phyloP scores from a whole-genome alignment of 2,888 invertebrate species.

The Lordiphosa fenestrarum region DNA sequence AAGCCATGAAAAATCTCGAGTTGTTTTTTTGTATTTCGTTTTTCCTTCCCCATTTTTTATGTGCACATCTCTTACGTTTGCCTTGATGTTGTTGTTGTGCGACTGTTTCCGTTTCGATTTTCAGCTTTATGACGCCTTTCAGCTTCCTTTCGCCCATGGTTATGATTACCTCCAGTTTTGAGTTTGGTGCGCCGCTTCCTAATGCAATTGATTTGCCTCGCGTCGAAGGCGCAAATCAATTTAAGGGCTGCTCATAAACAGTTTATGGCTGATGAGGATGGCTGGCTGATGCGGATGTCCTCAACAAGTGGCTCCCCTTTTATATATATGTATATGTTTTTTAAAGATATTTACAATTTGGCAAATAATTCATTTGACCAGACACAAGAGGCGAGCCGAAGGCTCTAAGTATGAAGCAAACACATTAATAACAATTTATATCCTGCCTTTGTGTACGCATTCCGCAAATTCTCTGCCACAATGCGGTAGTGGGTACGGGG shows the following conservation, averaged over 20 bases:
- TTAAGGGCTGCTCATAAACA: slow-evolving; percentile 52
- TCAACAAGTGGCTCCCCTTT: slow-evolving; percentile 54
- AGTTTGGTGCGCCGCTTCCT: slow-evolving; percentile 1
- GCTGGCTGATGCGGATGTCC: not conserved
- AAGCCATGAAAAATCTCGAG: too few relatives aligned
- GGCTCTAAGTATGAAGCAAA: slow-evolving; percentile 24
- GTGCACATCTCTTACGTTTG: slow-evolving; percentile 17
- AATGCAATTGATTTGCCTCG: slow-evolving; percentile 60
- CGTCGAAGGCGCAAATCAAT: slow-evolving; percentile 59
- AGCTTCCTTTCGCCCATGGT: slow-evolving; percentile 13
- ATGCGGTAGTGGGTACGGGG: too few relatives aligned
- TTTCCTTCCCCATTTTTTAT: slow-evolving; percentile 21
- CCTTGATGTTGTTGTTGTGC: slow-evolving; percentile 15
- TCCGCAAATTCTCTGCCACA: slow-evolving; percentile 41
- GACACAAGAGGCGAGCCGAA: not conserved
- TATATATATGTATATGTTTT: slow-evolving; percentile 17
- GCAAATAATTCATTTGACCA: slow-evolving; percentile 58
- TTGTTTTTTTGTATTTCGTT: slow-evolving; percentile 7
- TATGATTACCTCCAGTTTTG: slow-evolving; percentile 50
- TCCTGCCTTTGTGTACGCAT: slow-evolving; percentile 38
- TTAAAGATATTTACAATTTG: slow-evolving; percentile 50
- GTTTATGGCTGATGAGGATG: slow-evolving; percentile 43
- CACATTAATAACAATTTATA: slow-evolving; percentile 71
- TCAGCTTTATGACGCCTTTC: slow-evolving; percentile 26
- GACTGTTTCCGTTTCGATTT: slow-evolving; percentile 45